Conservation (phyloP, 2,797 vertebrate genomes). For the Falco berigora region DNA sequence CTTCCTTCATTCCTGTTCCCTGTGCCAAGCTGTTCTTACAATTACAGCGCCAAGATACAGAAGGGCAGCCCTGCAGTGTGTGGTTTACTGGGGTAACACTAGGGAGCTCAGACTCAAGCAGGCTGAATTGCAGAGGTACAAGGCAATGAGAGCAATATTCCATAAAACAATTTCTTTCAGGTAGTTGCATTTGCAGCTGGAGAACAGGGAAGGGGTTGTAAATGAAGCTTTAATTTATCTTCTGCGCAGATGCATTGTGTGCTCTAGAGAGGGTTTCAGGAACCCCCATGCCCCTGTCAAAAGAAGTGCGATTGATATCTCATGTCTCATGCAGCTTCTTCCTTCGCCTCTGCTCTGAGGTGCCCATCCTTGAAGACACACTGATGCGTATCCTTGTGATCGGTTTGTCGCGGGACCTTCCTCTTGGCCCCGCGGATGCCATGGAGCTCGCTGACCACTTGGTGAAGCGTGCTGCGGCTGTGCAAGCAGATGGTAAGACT, state of each 20-base stretch:
- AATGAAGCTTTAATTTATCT: neutral
- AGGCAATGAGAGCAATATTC: neutral
- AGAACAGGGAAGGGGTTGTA: neutral
- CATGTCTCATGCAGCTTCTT: conserved; percentile 82
- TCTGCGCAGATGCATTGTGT: neutral
- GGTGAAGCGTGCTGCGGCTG: conserved; percentile 92
- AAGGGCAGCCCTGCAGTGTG: neutral
- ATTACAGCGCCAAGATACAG: neutral
- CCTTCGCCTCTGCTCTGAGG: conserved; percentile 96
- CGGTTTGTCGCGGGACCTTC: conserved; percentile 90
- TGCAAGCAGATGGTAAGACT: conserved; percentile 87
- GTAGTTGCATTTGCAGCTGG: neutral
- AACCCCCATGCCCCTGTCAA: neutral
- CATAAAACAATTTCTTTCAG: neutral
- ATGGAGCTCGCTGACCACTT: conserved; percentile 98
- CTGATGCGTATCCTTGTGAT: conserved; percentile 97
- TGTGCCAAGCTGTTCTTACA: neutral
- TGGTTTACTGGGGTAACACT: neutral
- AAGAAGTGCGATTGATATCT: neutral
- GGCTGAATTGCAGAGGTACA: neutral
- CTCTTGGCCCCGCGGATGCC: conserved; percentile 92
- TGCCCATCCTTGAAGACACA: conserved; percentile 94
- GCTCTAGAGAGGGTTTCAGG: neutral
- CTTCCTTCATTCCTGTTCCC: neutral
- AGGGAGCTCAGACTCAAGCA: neutral